These are phyloP conservation scores for Osmerus eperlanus DNA, from an alignment of 2,113 vertebrate genomes.

Conservation along the genomic window DNA sequence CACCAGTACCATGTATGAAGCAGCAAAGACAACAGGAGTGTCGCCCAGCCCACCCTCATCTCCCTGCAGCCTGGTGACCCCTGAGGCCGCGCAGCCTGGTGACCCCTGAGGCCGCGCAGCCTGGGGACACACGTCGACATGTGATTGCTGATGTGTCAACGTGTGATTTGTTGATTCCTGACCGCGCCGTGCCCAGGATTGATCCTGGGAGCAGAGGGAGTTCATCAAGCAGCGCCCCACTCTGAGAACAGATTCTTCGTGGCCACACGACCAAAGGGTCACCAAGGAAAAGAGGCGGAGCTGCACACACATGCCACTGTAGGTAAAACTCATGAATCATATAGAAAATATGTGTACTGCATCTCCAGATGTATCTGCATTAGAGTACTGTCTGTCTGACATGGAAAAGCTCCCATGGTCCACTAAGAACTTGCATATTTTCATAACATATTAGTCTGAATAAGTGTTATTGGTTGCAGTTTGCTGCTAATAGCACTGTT, in stretches of 20 bases:
- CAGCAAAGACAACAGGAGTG: no score
- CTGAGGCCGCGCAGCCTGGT: constrained; percentile 3
- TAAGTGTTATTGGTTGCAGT: not conserved
- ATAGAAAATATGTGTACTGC: no score
- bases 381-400: no score
- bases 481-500: constrained; percentile 4
- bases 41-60: not conserved
- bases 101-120: not conserved
- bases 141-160: constrained; percentile 40
- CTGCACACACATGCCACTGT: no score
- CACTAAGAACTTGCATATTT: no score
- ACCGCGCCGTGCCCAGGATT: constrained; percentile 35
- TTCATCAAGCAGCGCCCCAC: constrained; percentile 47
- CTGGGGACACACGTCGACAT: constrained; percentile 27
- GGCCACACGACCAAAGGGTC: constrained; percentile 39
- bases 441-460: no score
- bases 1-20: no score
- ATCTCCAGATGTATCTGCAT: no score
- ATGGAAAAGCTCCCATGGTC: no score
- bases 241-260: constrained; percentile 36
- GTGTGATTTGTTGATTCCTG: constrained; percentile 39
- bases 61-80: not conserved
- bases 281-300: not conserved
- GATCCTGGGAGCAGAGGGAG: constrained; percentile 39
- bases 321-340: no score